Percentiles rank a stretch among this genome's conserved stretches.
Evolutionary conservation across 2,113 vertebrate species (phyloP).

Genomic region (Halichoerus grypus): DNA sequence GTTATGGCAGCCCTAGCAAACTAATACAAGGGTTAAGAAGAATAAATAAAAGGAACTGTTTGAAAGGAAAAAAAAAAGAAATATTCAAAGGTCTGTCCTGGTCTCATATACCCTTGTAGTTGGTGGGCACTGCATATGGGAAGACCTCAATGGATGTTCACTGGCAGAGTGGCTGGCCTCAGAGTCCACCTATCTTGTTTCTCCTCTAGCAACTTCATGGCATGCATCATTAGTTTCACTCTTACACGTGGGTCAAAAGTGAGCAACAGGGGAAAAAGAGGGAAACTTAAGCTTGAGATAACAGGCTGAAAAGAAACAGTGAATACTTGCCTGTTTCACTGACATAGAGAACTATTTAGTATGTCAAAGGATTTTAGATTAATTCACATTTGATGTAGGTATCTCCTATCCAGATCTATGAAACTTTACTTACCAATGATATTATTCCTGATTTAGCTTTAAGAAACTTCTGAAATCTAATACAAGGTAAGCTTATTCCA

Average conservation of each 20-base stretch:
- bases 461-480: conserved; percentile 60
- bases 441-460: conserved; percentile 54
- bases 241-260: background rate
- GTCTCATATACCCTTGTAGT: background rate
- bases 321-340: conserved; percentile 34
- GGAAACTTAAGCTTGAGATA: conserved; percentile 37
- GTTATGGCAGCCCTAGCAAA: background rate
- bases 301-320: background rate
- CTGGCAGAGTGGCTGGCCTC: background rate
- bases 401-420: conserved; percentile 11
- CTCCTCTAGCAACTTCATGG: background rate
- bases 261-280: background rate
- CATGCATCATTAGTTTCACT: background rate
- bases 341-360: conserved; percentile 27
- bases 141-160: background rate
- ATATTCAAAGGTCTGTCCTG: background rate
- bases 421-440: conserved; percentile 50
- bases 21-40: background rate
- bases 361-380: conserved; percentile 71
- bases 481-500: conserved; percentile 57
- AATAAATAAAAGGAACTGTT: background rate
- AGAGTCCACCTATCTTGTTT: background rate
- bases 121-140: background rate
- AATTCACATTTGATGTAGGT: conserved; percentile 54
- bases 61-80: background rate